phyloP scores from a whole-genome alignment of 2,113 vertebrate species.

The Pseudonaja textilis region DNA sequence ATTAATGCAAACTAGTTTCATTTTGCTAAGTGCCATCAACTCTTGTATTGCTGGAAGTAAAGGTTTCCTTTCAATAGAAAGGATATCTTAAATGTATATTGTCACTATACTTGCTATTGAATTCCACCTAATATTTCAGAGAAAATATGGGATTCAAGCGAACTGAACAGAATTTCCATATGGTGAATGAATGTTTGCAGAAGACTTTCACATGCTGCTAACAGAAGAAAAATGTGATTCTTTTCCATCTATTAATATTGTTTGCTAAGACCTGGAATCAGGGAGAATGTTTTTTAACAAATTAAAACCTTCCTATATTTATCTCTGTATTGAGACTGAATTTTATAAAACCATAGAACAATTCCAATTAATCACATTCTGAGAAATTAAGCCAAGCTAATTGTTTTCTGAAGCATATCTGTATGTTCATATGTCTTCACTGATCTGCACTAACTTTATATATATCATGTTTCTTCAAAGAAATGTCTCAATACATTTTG shows the following conservation, averaged over 20 bases:
- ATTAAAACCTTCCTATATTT: not conserved
- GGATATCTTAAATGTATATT: slow-evolving; percentile 1
- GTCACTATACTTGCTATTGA: not conserved
- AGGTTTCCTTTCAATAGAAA: not conserved
- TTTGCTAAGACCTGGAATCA: not conserved
- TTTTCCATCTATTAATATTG: not conserved
- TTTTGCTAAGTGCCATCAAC: not conserved
- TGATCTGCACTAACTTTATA: not conserved
- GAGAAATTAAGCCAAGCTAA: not conserved
- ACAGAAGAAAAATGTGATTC: not conserved
- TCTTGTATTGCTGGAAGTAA: not conserved
- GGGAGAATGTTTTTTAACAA: not conserved
- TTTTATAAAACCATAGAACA: not conserved
- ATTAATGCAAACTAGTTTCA: not conserved
- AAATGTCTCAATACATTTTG: not conserved
- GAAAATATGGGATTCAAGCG: not conserved
- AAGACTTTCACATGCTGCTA: not conserved
- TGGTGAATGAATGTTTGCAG: not conserved
- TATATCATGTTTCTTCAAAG: not conserved
- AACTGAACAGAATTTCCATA: not conserved
- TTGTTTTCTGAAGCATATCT: not conserved
- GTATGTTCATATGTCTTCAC: not conserved
- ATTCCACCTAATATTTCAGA: slow-evolving; percentile 15
- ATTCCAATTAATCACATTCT: not conserved
- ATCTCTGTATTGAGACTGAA: not conserved